These are phyloP conservation scores for Heterotilapia buettikoferi DNA, from an alignment of 2,113 vertebrate species.

Conservation along the genomic window DNA sequence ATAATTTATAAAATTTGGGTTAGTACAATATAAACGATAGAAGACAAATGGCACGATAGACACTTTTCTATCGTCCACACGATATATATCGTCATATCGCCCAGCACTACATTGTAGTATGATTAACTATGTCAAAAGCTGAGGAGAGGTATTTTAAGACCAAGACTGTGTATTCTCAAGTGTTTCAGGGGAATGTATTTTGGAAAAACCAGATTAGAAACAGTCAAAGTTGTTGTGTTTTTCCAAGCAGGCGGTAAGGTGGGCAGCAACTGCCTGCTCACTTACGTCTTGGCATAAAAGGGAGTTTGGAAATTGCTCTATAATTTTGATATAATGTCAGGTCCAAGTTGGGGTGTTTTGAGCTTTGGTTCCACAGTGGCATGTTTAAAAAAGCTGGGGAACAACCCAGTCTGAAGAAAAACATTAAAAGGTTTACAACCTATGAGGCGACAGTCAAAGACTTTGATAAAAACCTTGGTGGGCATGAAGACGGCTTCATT, in stretches of 20 bases:
- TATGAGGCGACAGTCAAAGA: neutral
- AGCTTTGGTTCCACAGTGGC: neutral
- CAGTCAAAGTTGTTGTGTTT: neutral
- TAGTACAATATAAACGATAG: no score
- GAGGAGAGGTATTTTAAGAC: neutral
- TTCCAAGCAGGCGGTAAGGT: neutral
- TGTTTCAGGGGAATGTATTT: neutral
- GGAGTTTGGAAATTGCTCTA: neutral
- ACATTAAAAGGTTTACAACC: neutral
- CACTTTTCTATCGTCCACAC: no score
- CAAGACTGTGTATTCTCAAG: neutral
- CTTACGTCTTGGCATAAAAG: neutral
- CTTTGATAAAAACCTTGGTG: neutral
- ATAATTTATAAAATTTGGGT: no score
- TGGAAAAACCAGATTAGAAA: neutral
- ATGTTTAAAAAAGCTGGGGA: neutral
- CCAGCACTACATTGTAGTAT: neutral
- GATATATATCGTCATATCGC: no score
- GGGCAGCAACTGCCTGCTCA: neutral
- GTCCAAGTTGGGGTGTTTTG: neutral
- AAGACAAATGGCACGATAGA: no score
- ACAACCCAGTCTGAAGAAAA: neutral
- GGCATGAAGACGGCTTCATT: neutral
- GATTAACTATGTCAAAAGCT: neutral
- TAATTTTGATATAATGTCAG: neutral